Evolutionary conservation across 1,140 invertebrate species (phyloP), one percentile per base, ranked within the genome.

Genomic region (Helicoverpa zea): DNA sequence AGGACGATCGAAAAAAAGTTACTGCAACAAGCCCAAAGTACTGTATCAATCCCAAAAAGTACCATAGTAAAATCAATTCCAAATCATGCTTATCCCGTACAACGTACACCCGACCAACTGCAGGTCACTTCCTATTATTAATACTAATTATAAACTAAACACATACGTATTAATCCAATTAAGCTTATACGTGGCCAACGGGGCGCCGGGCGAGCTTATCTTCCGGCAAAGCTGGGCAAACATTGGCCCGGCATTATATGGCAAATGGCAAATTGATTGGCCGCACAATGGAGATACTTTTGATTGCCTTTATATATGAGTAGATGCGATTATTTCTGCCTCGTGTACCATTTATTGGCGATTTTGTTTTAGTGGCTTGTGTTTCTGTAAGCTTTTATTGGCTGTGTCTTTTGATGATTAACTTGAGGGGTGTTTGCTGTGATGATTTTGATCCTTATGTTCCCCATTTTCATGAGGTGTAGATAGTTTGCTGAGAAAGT

Each of bases 181-280:
- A 29, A 52, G 68, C 18, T 54, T n/a, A 30, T 5, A n/a, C 66
- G 30, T 11, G 12, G 47, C 16, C 7, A 23, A 49, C 49, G 49
- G 49, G 47, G 14, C 63, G 16, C 7, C 18, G 49, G 47, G 49
- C 47, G 54, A 72, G 49, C 68, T 72, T 72, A 72, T 72, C 68
- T 16, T 51, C 68, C 49, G 66, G 30, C 49, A 23, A 51, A 49
- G 64, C 16, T 52, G 23, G 18, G 64, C 49, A 68, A 68, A 68
- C 64, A 68, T 10, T 72, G 68, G 16, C 68, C 49, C 49, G 68
- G 49, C 68, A 73, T 75, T 75, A 75, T 59, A 74, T 18, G 35
- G 58, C 73, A 61, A 75, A 75, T 75, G 35, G 58, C 73, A 61
- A 75, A 75, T 75, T 75, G 56, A 75, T 75, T 75, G 30, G 35